A percentile compares a stretch with the other conserved stretches of the same genome.
Evolutionary conservation across 92 coral and sea anemone species (phyloP).

Genomic region (Pocillopora grandis): DNA sequence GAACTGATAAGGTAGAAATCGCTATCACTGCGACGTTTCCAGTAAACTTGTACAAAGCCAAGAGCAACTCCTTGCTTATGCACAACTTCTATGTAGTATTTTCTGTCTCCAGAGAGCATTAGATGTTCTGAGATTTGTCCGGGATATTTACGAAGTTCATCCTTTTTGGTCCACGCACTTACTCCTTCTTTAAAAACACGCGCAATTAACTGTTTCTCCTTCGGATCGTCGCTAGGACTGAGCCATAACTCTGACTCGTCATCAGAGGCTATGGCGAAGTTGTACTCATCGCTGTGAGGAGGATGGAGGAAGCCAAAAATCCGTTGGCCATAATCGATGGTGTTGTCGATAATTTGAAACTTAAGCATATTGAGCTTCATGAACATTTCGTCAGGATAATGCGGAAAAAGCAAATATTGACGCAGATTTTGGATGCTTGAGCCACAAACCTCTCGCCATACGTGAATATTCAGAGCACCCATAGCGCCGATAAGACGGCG

Average conservation of each 20-base stretch:
- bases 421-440: background rate
- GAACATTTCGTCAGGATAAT: background rate
- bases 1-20: background rate
- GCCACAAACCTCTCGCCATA: background rate
- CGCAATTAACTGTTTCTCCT: background rate
- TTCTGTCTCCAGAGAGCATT: background rate
- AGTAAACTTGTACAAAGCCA: background rate
- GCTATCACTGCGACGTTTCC: background rate
- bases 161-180: background rate
- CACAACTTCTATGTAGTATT: slow-evolving; percentile 10
- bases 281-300: background rate
- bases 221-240: background rate
- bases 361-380: background rate
- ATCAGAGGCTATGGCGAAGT: slow-evolving; percentile 15
- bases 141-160: background rate
- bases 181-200: background rate
- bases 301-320: slow-evolving; percentile 1
- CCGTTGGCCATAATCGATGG: background rate
- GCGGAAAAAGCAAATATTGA: background rate
- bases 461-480: background rate
- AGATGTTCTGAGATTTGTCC: background rate
- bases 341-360: background rate
- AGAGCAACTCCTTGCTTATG: background rate
- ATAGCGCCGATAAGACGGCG: background rate
- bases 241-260: slow-evolving; percentile 22